phyloP scores from a whole-genome alignment of 2,113 vertebrate genomes.

The Neolamprologus ventralis region DNA sequence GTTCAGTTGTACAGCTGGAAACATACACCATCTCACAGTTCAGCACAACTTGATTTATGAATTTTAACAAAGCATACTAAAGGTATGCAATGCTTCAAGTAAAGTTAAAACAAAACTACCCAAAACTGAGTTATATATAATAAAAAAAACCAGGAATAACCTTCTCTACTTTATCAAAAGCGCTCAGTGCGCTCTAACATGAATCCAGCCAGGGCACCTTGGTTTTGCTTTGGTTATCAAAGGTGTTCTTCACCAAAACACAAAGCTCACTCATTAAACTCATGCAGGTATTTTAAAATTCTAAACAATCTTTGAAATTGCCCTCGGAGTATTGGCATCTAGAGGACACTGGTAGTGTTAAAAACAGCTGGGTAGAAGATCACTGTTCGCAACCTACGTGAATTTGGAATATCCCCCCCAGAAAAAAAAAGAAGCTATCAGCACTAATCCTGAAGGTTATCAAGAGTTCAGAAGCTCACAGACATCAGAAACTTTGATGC shows the following conservation, averaged over 20 bases:
- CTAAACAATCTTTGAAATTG: conserved; percentile 20
- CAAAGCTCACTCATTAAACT: not conserved
- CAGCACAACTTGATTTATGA: not conserved
- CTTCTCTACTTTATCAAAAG: not conserved
- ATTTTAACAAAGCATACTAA: not conserved
- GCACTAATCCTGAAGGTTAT: conserved; percentile 5
- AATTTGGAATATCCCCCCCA: not conserved
- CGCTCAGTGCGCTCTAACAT: not conserved
- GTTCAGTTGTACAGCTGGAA: not conserved
- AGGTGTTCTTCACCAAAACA: not conserved
- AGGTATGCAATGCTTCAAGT: not conserved
- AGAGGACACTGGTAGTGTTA: not conserved
- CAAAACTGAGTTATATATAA: not conserved
- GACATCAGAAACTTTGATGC: not conserved
- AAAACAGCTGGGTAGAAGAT: not conserved
- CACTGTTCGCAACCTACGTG: not conserved
- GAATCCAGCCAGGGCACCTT: conserved; percentile 19
- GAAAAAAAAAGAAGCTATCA: not conserved
- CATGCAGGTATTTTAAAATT: not conserved
- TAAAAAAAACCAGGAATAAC: not conserved
- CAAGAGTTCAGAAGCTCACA: conserved; percentile 6
- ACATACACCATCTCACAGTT: not conserved
- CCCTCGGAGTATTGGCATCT: not conserved
- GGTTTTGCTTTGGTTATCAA: not conserved
- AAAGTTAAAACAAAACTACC: not conserved